Evolutionary conservation across 2,113 vertebrate species (phyloP).

Genomic region (Egretta garzetta): DNA sequence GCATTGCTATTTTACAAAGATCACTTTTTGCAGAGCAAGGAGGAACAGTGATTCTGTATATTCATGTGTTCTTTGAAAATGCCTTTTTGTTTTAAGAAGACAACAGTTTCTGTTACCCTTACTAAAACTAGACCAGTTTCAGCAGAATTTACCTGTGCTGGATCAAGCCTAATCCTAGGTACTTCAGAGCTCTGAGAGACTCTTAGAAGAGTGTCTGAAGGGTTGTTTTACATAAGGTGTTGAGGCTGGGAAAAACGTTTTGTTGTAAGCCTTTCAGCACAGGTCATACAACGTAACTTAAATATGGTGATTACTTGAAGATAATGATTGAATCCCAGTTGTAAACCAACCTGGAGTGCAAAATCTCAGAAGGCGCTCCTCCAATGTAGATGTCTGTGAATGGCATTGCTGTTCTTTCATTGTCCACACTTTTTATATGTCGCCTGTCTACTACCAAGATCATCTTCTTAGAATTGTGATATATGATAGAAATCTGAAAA

Average conservation of each 20-base stretch:
- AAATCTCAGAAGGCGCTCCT: slow-evolving; percentile 85
- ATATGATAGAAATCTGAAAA: slow-evolving; percentile 93
- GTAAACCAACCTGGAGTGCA: slow-evolving; percentile 82
- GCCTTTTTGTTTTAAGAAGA: not conserved
- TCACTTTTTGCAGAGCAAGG: not conserved
- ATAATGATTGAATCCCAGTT: not conserved
- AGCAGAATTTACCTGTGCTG: not conserved
- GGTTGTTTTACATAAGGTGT: not conserved
- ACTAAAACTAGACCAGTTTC: not conserved
- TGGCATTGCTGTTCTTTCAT: slow-evolving; percentile 89
- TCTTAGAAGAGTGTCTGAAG: not conserved
- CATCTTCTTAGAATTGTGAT: slow-evolving; percentile 96
- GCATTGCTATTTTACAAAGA: not conserved
- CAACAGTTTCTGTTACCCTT: not conserved
- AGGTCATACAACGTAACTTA: not conserved
- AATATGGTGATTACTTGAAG: not conserved
- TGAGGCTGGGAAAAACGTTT: not conserved
- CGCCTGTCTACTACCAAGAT: slow-evolving; percentile 94
- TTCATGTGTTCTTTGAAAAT: not conserved
- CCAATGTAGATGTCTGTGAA: slow-evolving; percentile 95
- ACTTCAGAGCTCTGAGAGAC: not conserved
- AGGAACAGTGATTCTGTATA: not conserved
- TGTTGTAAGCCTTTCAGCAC: not conserved
- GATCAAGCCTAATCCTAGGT: not conserved
- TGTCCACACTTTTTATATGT: slow-evolving; percentile 92